Evolutionary conservation across 2,888 invertebrate genomes (phyloP).

Genomic region (Cephus runcator): DNA sequence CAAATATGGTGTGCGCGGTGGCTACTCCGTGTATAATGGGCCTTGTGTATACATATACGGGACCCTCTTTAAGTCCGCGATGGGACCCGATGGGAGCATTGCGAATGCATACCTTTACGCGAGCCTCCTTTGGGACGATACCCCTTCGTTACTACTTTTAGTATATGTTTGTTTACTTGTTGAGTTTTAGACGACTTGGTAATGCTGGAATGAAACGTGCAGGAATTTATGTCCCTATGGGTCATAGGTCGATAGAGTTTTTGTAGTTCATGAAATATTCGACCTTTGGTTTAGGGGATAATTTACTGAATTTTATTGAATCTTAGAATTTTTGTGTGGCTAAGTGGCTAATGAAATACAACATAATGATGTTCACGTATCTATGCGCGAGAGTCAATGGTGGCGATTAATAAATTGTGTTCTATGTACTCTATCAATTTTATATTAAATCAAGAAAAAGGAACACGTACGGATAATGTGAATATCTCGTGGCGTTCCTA

Average conservation of each 20-base stretch:
- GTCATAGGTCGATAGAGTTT: too few relatives aligned
- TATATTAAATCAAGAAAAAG: background rate
- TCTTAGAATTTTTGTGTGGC: background rate
- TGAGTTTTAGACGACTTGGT: background rate
- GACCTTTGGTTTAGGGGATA: background rate
- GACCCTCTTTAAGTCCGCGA: slow-evolving; percentile 22
- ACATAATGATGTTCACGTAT: background rate
- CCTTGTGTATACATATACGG: slow-evolving; percentile 23
- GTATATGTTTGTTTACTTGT: background rate
- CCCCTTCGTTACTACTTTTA: slow-evolving; percentile 11
- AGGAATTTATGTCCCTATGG: background rate
- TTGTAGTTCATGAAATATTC: background rate
- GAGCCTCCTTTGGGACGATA: slow-evolving; percentile 1
- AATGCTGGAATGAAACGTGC: background rate
- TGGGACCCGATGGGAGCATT: background rate
- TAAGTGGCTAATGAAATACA: background rate
- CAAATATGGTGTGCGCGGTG: slow-evolving; percentile 57
- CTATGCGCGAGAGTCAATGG: background rate
- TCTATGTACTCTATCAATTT: background rate
- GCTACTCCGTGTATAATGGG: slow-evolving; percentile 39
- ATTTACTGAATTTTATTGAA: background rate
- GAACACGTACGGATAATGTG: background rate
- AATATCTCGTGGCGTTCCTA: background rate
- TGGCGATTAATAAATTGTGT: background rate
- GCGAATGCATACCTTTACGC: background rate